phyloP scores from a whole-genome alignment of 2,113 vertebrate species.

The Gymnocephalus cernua region DNA sequence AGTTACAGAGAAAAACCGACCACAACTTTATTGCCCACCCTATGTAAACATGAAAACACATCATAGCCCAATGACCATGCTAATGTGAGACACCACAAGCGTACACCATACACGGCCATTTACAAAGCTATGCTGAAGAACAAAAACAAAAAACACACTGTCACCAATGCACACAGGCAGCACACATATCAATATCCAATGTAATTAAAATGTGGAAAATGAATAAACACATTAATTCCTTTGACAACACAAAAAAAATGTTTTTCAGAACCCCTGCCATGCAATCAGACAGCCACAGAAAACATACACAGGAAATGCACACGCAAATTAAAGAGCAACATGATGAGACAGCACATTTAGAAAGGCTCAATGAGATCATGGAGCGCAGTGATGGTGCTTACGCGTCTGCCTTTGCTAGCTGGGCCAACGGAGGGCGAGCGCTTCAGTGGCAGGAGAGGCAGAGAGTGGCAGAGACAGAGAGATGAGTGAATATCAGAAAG shows the following conservation, averaged over 20 bases:
- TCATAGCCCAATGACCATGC: slow-evolving; percentile 23
- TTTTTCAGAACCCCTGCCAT: slow-evolving; percentile 42
- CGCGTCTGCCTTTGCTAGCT: slow-evolving; percentile 98
- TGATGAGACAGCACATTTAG: slow-evolving; percentile 23
- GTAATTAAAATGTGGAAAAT: background rate
- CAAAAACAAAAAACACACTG: slow-evolving; percentile 21
- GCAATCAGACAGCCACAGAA: slow-evolving; percentile 53
- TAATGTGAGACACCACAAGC: slow-evolving; percentile 1
- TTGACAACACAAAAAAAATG: background rate
- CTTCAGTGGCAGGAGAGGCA: slow-evolving; percentile 84
- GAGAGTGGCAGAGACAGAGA: slow-evolving; percentile 85
- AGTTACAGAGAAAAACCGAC: slow-evolving; percentile 6
- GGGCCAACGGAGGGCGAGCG: slow-evolving; percentile 94
- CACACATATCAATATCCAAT: slow-evolving; percentile 30
- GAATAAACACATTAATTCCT: background rate
- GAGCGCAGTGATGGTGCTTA: slow-evolving; percentile 88
- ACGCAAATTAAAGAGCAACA: slow-evolving; percentile 15
- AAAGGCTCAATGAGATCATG: slow-evolving; percentile 65
- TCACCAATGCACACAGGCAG: slow-evolving; percentile 13
- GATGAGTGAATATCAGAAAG: slow-evolving; percentile 59
- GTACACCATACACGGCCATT: slow-evolving; percentile 16
- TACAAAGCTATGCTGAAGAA: slow-evolving; percentile 35
- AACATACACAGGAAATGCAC: slow-evolving; percentile 5
- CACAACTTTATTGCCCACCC: slow-evolving; percentile 10
- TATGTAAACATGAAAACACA: slow-evolving; percentile 6